Base-by-base conservation (phyloP, 2,888 invertebrate species). In the Archips xylosteana region DNA sequence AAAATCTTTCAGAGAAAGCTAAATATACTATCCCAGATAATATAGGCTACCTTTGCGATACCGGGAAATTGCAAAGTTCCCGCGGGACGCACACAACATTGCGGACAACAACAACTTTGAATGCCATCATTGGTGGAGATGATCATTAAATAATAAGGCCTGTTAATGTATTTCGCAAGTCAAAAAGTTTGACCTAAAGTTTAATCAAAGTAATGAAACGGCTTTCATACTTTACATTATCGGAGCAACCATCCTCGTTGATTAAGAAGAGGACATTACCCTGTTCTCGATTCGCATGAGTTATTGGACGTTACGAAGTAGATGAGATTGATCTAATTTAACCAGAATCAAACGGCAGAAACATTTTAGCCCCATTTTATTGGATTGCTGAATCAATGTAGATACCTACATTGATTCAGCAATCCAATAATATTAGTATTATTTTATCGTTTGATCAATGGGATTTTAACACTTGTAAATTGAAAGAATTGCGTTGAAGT, bases 211-310 rank as follows among this genome's bases (percentile, higher is more conserved):
- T 12, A 45, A 12, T 45, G 5, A 39, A 39, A 12, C 45, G 51
- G 51, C 51, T 15, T n/a, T 51, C 15, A 51, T 4, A 51, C 15
- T 51, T 39, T 5, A 13, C 51, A 51, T 51, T 51, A 51, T 51
- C 51, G 51, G 15, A n/a, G 51, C 51, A 51, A 54, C n/a, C 10
- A 54, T 54, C 23, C 2, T 9, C 8, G 23, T 54, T 54, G 54
- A 54, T 54, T 54, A 23, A 54, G 9, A 54, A 23, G 23, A 54
- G 54, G 54, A 54, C 54, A 54, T 54, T 54, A 54, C 54, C 23
- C 54, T 23, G 54, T 54, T 54, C 15, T 54, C 54, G 23, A 54
- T 54, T 15, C 54, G 23, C 23, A 54, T 15, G 49, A 49, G n/a
- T 54, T 23, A 23, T 54, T 23, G 23, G 23, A 54, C 23, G 9